These are phyloP conservation scores for Esperia sulphurella DNA, from an alignment of 2,888 invertebrate genomes.

Conservation along the genomic window DNA sequence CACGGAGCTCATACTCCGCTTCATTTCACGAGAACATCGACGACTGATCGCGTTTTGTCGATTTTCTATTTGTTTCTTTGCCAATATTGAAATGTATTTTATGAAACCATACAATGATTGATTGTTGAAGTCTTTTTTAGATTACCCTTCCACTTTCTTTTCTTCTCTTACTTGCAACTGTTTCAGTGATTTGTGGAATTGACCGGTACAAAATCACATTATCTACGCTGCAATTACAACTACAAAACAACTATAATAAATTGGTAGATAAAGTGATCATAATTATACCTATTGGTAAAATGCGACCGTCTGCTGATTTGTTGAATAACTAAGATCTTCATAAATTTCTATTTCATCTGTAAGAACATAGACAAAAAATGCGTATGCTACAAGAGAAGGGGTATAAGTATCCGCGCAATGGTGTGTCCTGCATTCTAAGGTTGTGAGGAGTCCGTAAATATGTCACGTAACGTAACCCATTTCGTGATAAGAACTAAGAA, in stretches of 20 bases:
- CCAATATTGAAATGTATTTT: no score
- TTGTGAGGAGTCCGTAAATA: conserved; percentile 38
- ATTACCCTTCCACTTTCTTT: no score
- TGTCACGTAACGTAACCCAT: conserved; percentile 51
- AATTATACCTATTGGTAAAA: neutral
- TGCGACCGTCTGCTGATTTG: neutral
- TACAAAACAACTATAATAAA: no score
- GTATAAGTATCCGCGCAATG: conserved; percentile 8
- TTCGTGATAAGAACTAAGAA: conserved; percentile 33
- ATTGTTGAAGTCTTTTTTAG: no score
- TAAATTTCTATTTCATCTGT: neutral
- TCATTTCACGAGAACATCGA: conserved; percentile 63
- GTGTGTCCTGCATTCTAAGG: conserved; percentile 42
- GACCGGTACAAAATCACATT: no score
- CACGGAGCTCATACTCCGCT: conserved; percentile 63
- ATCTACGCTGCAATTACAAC: no score
- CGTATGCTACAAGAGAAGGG: neutral
- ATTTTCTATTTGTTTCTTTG: conserved; percentile 23
- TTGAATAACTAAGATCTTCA: neutral
- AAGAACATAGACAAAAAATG: no score
- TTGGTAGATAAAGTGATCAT: no score
- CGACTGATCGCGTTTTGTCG: conserved; percentile 43
- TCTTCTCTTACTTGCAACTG: no score
- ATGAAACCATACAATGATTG: no score
- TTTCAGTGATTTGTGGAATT: no score